Conservation (phyloP, 1,140 invertebrate genomes). For the Microplitis mediator region DNA sequence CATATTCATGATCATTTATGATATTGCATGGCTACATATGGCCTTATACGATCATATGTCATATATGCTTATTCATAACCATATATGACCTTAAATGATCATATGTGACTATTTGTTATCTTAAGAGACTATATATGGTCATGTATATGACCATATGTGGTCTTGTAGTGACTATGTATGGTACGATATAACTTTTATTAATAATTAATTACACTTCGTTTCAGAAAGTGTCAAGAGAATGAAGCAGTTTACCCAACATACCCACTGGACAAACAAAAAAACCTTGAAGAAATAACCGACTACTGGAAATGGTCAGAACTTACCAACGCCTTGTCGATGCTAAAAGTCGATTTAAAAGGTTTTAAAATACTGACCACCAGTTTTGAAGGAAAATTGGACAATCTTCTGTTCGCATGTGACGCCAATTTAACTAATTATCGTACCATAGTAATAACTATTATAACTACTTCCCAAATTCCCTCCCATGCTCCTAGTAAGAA, state of each 20-base stretch:
- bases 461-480: neutral
- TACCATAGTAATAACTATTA: constrained; percentile 42
- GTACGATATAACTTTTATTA: too few species aligned
- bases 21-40: too few species aligned
- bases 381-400: constrained; percentile 67
- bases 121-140: too few species aligned
- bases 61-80: too few species aligned
- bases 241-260: constrained; percentile 74
- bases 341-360: constrained; percentile 58
- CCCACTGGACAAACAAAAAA: constrained; percentile 69
- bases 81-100: too few species aligned
- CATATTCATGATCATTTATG: too few species aligned
- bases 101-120: too few species aligned
- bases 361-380: constrained; percentile 64
- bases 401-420: constrained; percentile 68
- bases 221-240: constrained; percentile 73
- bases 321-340: constrained; percentile 58
- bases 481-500: too few species aligned
- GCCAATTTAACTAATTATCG: constrained; percentile 74
- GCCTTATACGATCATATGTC: too few species aligned
- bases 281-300: constrained; percentile 67
- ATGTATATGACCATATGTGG: too few species aligned
- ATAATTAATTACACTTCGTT: neutral
- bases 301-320: constrained; percentile 69
- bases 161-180: too few species aligned